Base-by-base conservation (phyloP, 1,140 invertebrate species). In the Drosophila dunni region DNA sequence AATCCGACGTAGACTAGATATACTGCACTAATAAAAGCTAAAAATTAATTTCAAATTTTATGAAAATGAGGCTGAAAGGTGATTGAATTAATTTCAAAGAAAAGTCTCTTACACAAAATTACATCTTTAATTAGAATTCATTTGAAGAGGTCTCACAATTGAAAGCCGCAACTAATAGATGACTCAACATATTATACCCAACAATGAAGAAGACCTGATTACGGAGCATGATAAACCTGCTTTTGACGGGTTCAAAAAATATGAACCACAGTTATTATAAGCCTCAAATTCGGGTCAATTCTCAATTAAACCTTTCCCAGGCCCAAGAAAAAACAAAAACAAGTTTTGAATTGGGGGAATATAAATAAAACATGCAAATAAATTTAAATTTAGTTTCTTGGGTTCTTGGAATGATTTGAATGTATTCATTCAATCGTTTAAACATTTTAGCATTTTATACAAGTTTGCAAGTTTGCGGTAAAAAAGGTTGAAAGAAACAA, bases 371-470 rank as follows among this genome's bases (percentile, higher is more conserved):
- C 11, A 17, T 46, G 24, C 29, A 36, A 10, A 13, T 40, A 10
- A 57, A 17, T 57, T 13, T 42, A 42, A 40, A 51, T 42, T 38
- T 45, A 38, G 53, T 64, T 51, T n/a, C 24, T 36, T 17, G n/a
- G 7, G 48, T 69, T 79, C 75, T 36, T 15, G 54, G 44, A 24
- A 51, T 46, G 15, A 51, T 11, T 34, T 46, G 54, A 46, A 46
- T 45, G 33, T 74, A 69, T 80, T 48, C 51, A 54, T 80, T 48
- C 73, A 71, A 75, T 67, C 45, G 64, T 67, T 75, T 68, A 65
- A 72, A 67, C 57, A 72, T 78, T 78, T 63, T 75, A 17, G 42
- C 17, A 70, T 64, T 66, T 60, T 34, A n/a, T 44, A 53, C 36
- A 50, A 44, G 24, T 40, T 50, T 8, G 17, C 24, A 66, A 20